Conservation (phyloP, 2,888 invertebrate genomes). For the Nymphalis c-album region DNA sequence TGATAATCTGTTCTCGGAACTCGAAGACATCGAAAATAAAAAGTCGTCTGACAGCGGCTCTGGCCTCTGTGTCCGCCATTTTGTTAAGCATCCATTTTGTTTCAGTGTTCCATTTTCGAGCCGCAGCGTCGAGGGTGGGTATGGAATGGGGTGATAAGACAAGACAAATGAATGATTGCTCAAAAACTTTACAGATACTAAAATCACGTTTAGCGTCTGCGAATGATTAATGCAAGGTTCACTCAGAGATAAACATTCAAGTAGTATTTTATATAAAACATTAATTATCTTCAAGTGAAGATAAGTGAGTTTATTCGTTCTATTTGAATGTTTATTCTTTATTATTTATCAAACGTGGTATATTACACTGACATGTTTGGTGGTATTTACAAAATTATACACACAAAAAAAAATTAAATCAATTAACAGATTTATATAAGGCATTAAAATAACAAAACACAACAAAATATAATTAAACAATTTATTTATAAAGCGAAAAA, state of each 20-base stretch:
- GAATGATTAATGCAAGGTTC: slow-evolving; percentile 69
- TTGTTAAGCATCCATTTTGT: slow-evolving; percentile 61
- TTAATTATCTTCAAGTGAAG: too few relatives aligned
- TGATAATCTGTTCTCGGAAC: slow-evolving; percentile 89
- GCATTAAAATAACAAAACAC: slow-evolving; percentile 40
- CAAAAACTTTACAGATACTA: slow-evolving; percentile 68
- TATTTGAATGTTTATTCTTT: slow-evolving; percentile 36
- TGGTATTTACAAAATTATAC: slow-evolving; percentile 53
- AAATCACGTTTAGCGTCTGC: slow-evolving; percentile 68
- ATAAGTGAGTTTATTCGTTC: background rate
- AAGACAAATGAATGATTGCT: slow-evolving; percentile 81
- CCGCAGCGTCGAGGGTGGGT: slow-evolving; percentile 71
- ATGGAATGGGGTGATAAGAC: slow-evolving; percentile 81
- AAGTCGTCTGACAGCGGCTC: slow-evolving; percentile 99
- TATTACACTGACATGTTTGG: slow-evolving; percentile 61
- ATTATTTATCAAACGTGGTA: slow-evolving; percentile 53
- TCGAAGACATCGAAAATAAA: slow-evolving; percentile 98
- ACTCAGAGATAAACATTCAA: slow-evolving; percentile 67
- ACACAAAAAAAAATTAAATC: slow-evolving; percentile 32
- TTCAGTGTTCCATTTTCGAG: slow-evolving; percentile 56
- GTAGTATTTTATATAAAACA: slow-evolving; percentile 24
- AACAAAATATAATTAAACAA: slow-evolving; percentile 15
- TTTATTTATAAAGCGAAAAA: slow-evolving; percentile 18
- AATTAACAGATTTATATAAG: slow-evolving; percentile 32
- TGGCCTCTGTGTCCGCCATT: slow-evolving; percentile 87